These are phyloP conservation scores for Brachionus rotundiformis DNA, from an alignment of 1,140 invertebrate genomes.

Conservation along the genomic window DNA sequence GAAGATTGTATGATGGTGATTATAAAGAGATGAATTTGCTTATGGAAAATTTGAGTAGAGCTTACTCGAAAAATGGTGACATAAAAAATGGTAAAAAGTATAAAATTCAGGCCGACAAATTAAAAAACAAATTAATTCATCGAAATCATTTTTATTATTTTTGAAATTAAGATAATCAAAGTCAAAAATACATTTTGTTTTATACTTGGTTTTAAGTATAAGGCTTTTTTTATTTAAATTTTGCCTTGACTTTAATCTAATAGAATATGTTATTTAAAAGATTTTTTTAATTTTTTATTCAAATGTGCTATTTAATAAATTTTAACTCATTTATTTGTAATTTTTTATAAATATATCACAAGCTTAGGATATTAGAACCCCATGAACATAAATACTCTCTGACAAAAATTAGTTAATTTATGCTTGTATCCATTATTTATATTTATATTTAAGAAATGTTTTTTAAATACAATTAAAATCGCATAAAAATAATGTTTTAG, in stretches of 20 bases:
- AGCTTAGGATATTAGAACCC: too few species aligned
- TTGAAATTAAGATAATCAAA: slow-evolving; percentile 7
- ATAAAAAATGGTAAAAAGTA: not conserved
- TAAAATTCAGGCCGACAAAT: not conserved
- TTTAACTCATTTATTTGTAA: too few species aligned
- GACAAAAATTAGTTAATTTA: too few species aligned
- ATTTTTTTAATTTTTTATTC: not conserved
- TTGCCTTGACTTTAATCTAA: not conserved
- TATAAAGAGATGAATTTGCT: not conserved
- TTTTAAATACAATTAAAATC: too few species aligned
- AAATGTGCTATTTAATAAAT: not conserved
- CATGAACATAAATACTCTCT: too few species aligned
- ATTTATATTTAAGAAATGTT: too few species aligned
- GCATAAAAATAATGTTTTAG: too few species aligned
- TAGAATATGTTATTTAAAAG: not conserved
- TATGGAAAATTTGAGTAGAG: slow-evolving; percentile 1
- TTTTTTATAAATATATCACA: too few species aligned
- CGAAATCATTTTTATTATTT: slow-evolving; percentile 27
- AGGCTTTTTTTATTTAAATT: not conserved
- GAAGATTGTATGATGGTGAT: slow-evolving; percentile 36
- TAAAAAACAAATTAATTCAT: slow-evolving; percentile 21
- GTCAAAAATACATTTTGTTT: too few species aligned
- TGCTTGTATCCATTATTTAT: too few species aligned
- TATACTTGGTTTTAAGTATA: not conserved
- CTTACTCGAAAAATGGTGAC: slow-evolving; percentile 25